Conservation (phyloP, 2,888 invertebrate species). For the Macaria notata region DNA sequence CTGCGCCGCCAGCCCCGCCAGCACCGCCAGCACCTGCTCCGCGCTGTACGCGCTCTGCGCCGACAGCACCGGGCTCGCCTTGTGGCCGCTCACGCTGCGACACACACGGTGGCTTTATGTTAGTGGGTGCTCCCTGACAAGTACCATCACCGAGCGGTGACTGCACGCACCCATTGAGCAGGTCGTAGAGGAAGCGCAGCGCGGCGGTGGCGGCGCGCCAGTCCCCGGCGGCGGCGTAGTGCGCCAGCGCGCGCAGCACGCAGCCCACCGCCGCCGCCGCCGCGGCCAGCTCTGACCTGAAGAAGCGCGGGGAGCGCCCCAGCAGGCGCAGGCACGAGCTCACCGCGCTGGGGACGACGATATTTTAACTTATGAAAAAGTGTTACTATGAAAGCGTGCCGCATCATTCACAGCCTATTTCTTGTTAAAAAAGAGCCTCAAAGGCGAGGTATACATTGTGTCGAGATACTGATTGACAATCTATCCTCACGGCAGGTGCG, state of each 20-base stretch:
- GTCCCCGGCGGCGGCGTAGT: conserved; percentile 55
- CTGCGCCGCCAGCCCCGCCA: conserved; percentile 52
- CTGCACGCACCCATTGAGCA: conserved; percentile 60
- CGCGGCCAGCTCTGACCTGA: conserved; percentile 63
- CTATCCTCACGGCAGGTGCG: no score
- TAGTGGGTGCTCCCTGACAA: no score
- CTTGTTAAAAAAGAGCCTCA: no score
- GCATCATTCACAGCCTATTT: no score
- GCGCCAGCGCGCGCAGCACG: conserved; percentile 58
- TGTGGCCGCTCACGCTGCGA: conserved; percentile 53
- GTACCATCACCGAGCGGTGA: no score
- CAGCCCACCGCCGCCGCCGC: conserved; percentile 62
- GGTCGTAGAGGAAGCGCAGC: conserved; percentile 66
- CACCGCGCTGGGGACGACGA: conserved; percentile 43
- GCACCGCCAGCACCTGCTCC: conserved; percentile 63
- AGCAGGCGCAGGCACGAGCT: conserved; percentile 58
- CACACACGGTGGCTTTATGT: background rate
- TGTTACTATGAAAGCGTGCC: no score
- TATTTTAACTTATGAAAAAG: no score
- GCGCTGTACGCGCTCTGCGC: conserved; percentile 72
- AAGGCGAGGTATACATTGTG: no score
- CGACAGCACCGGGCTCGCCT: conserved; percentile 60
- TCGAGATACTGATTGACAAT: no score
- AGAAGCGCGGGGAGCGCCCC: conserved; percentile 61
- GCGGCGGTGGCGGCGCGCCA: conserved; percentile 58